phyloP scores from a whole-genome alignment of 2,113 vertebrate genomes.

The Corydoras sp. region DNA sequence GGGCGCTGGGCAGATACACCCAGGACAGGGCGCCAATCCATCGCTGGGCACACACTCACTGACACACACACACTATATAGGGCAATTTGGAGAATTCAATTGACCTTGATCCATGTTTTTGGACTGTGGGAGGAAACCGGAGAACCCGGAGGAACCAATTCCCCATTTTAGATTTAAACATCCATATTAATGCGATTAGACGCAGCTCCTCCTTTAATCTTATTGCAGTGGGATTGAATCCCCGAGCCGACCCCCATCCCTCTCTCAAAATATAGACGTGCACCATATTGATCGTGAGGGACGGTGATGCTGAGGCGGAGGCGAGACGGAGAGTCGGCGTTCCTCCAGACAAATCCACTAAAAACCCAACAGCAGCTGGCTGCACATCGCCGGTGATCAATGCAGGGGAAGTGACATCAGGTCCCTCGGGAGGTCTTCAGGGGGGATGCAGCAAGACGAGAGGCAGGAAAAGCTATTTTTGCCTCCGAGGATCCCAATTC shows the following conservation, averaged over 20 bases:
- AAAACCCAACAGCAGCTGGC: conserved; percentile 23
- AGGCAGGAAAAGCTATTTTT: conserved; percentile 60
- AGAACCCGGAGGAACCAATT: too few relatives aligned
- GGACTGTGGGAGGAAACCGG: too few relatives aligned
- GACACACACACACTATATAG: too few relatives aligned
- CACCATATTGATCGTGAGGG: conserved; percentile 20
- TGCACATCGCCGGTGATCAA: conserved; percentile 29
- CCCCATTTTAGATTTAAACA: neutral
- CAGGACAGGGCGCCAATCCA: too few relatives aligned
- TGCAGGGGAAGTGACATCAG: conserved; percentile 51
- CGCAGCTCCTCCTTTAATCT: neutral
- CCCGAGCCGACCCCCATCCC: neutral
- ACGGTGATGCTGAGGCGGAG: neutral
- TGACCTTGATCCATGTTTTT: too few relatives aligned
- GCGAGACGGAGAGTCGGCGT: neutral
- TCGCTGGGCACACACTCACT: too few relatives aligned
- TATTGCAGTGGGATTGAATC: conserved; percentile 9
- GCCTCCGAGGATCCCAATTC: conserved; percentile 22
- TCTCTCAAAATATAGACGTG: neutral
- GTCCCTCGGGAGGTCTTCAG: conserved; percentile 18
- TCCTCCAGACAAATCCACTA: conserved; percentile 1
- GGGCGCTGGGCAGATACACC: too few relatives aligned
- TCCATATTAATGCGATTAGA: conserved; percentile 2
- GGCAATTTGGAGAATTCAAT: too few relatives aligned
- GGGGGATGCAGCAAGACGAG: conserved; percentile 21